phyloP scores from a whole-genome alignment of 92 coral and sea anemone species.

The Umimayanthus kanabou region DNA sequence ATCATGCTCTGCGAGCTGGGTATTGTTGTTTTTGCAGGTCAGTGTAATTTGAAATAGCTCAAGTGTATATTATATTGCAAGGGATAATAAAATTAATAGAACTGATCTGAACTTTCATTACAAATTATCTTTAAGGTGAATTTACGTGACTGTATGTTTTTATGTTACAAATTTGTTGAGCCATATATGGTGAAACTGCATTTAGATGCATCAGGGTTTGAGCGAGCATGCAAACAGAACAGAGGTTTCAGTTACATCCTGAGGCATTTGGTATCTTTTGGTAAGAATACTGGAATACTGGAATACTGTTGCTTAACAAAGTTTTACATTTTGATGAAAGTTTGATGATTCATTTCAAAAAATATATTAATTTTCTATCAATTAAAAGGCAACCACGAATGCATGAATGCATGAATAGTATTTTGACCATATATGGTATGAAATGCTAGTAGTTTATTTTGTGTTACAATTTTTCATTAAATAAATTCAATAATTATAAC shows the following conservation, averaged over 20 bases:
- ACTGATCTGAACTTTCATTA: too few relatives aligned
- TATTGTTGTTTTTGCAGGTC: too few relatives aligned
- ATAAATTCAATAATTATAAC: not conserved
- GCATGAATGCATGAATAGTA: slow-evolving; percentile 40
- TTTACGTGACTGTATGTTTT: not conserved
- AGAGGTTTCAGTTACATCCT: slow-evolving; percentile 22
- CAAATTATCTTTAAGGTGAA: not conserved
- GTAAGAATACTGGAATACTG: slow-evolving; percentile 1
- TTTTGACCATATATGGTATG: slow-evolving; percentile 47
- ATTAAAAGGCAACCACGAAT: not conserved
- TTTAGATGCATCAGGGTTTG: slow-evolving; percentile 21
- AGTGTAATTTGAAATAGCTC: too few relatives aligned
- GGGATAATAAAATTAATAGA: too few relatives aligned
- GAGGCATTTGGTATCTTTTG: slow-evolving; percentile 34
- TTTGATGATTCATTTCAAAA: not conserved
- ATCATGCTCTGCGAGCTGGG: too few relatives aligned
- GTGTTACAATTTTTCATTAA: not conserved
- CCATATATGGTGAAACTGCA: slow-evolving; percentile 44
- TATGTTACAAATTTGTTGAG: not conserved
- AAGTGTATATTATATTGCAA: too few relatives aligned
- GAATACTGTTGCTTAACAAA: not conserved
- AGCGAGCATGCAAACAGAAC: not conserved
- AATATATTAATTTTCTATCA: too few relatives aligned
- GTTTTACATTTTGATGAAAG: not conserved
- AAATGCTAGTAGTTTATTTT: not conserved